Conservation (phyloP, 2,113 vertebrate species). For the Hymenochirus boettgeri region DNA sequence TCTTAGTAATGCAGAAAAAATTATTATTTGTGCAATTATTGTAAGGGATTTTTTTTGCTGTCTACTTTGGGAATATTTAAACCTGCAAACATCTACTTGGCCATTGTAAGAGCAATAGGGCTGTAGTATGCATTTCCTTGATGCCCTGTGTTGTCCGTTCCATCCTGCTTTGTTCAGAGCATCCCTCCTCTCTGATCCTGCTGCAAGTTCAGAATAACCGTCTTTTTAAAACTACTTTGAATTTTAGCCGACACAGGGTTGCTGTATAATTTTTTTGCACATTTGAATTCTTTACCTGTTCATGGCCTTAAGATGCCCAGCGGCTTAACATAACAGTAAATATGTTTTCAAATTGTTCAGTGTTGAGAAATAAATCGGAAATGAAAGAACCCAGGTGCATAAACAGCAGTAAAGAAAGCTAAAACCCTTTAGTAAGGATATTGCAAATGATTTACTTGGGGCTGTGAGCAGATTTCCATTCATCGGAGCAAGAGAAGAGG, state of each 20-base stretch:
- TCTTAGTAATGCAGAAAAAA: too few relatives aligned
- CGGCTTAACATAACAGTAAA: conserved; percentile 1
- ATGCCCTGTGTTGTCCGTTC: too few relatives aligned
- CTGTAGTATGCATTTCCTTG: too few relatives aligned
- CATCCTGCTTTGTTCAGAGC: too few relatives aligned
- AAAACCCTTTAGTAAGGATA: conserved; percentile 7
- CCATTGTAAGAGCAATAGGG: too few relatives aligned
- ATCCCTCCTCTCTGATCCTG: too few relatives aligned
- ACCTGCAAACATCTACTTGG: too few relatives aligned
- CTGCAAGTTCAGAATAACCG: too few relatives aligned
- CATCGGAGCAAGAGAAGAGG: conserved; percentile 12
- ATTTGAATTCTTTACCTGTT: background rate
- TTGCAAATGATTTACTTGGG: conserved; percentile 13
- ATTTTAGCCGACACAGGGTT: background rate
- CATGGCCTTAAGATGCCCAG: background rate
- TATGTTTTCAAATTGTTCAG: conserved; percentile 1
- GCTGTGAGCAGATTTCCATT: conserved; percentile 18
- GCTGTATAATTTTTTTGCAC: background rate
- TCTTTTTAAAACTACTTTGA: background rate
- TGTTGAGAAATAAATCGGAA: background rate
- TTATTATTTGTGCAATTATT: too few relatives aligned
- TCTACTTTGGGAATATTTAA: too few relatives aligned
- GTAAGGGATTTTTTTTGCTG: too few relatives aligned
- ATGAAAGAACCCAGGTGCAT: conserved; percentile 6
- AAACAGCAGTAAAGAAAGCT: background rate